Percentiles rank a stretch among this genome's conserved stretches.
phyloP scores from a whole-genome alignment of 2,113 vertebrate genomes.

The Bujurquina vittata region DNA sequence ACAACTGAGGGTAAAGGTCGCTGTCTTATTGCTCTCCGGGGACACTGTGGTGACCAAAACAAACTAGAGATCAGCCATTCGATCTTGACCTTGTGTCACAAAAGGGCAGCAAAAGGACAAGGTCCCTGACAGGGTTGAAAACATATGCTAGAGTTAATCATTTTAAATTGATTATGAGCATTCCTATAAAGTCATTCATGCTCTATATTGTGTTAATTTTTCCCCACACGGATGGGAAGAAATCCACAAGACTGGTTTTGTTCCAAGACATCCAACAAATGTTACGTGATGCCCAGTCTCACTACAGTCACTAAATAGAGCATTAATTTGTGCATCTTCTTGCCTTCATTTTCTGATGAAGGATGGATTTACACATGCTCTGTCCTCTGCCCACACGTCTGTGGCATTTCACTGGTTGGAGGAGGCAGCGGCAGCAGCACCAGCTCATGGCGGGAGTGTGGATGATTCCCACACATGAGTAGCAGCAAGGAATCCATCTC shows the following conservation, averaged over 20 bases:
- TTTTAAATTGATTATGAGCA: background rate
- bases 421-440: conserved; percentile 11
- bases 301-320: background rate
- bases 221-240: background rate
- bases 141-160: conserved; percentile 31
- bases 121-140: conserved; percentile 25
- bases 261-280: background rate
- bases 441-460: conserved; percentile 44
- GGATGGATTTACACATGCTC: conserved; percentile 4
- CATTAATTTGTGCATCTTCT: conserved; percentile 7
- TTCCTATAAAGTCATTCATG: background rate
- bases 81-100: conserved; percentile 44
- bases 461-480: conserved; percentile 75
- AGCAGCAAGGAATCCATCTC: conserved; percentile 66
- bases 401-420: background rate
- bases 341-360: conserved; percentile 1
- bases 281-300: background rate
- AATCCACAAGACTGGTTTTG: background rate
- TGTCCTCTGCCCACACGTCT: conserved; percentile 6
- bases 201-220: background rate
- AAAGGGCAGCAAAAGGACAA: conserved; percentile 12
- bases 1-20: conserved; percentile 43
- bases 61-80: conserved; percentile 26
- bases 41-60: conserved; percentile 46
- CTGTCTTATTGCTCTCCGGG: conserved; percentile 41